A percentile compares a stretch with the other conserved stretches of the same genome.
Conservation (phyloP, 2,797 vertebrate genomes). For the Cygnus olor region DNA sequence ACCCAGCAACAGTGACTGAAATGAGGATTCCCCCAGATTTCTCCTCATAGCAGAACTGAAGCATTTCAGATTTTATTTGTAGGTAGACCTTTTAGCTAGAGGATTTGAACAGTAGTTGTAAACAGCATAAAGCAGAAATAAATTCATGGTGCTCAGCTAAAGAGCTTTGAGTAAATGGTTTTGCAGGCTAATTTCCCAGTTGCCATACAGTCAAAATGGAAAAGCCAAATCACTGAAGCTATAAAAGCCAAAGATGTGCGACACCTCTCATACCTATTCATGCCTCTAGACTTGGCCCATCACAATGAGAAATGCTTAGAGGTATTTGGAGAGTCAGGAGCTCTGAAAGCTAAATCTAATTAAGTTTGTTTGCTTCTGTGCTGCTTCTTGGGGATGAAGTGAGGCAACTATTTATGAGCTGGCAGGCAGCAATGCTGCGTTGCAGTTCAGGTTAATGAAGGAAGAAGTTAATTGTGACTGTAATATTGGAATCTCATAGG, state of each 20-base stretch:
- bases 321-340: background rate
- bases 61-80: background rate
- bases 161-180: background rate
- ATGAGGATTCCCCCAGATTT: background rate
- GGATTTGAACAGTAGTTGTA: background rate
- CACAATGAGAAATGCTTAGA: background rate
- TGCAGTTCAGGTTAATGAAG: conserved; percentile 36
- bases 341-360: conserved; percentile 5
- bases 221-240: background rate
- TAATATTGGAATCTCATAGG: background rate
- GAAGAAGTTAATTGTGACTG: conserved; percentile 25
- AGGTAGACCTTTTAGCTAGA: background rate
- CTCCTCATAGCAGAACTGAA: background rate
- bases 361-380: conserved; percentile 25
- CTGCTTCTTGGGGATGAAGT: background rate
- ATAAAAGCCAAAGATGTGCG: background rate
- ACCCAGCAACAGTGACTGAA: background rate
- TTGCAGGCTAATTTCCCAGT: background rate
- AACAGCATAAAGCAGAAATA: background rate
- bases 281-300: background rate
- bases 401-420: background rate
- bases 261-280: background rate
- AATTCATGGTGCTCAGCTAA: background rate
- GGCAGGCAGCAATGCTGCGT: background rate
- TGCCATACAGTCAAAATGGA: background rate